phyloP scores from a whole-genome alignment of 2,797 vertebrate species.

The Jordanella pulchra region DNA sequence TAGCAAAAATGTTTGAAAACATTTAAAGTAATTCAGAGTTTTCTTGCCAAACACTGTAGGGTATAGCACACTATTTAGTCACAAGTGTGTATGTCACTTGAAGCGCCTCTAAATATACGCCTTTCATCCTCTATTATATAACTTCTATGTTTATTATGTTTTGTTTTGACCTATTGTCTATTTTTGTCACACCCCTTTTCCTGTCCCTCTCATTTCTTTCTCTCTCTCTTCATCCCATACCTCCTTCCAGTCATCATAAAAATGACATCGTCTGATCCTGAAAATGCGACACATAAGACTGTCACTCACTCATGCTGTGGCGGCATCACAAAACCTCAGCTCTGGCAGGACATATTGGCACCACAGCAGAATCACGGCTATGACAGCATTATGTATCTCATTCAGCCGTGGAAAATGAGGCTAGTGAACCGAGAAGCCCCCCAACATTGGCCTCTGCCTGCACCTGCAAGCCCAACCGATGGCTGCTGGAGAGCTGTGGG shows the following conservation, averaged over 20 bases:
- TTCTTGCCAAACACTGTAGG: neutral
- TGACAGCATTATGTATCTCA: constrained; percentile 76
- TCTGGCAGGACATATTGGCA: constrained; percentile 34
- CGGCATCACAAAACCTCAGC: constrained; percentile 22
- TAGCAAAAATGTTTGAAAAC: neutral
- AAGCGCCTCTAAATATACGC: neutral
- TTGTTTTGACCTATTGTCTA: constrained; percentile 18
- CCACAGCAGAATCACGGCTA: constrained; percentile 58
- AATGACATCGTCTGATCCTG: constrained; percentile 21
- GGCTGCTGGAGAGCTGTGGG: constrained; percentile 34
- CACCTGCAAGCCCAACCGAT: constrained; percentile 74
- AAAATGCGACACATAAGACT: constrained; percentile 22
- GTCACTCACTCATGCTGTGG: constrained; percentile 23
- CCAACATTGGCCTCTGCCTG: constrained; percentile 69
- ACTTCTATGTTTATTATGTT: constrained; percentile 13
- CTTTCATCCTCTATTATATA: constrained; percentile 25
- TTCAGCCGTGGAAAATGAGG: constrained; percentile 75
- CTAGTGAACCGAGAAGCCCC: constrained; percentile 75
- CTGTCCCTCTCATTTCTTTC: constrained; percentile 29
- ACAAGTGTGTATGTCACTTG: neutral
- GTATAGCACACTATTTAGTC: neutral
- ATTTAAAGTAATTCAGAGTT: too few relatives aligned
- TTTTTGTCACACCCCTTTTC: constrained; percentile 20
- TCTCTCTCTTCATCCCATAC: too few relatives aligned
- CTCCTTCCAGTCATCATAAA: neutral